Evolutionary conservation across 2,113 vertebrate genomes (phyloP).

Genomic region (Perognathus longimembris): DNA sequence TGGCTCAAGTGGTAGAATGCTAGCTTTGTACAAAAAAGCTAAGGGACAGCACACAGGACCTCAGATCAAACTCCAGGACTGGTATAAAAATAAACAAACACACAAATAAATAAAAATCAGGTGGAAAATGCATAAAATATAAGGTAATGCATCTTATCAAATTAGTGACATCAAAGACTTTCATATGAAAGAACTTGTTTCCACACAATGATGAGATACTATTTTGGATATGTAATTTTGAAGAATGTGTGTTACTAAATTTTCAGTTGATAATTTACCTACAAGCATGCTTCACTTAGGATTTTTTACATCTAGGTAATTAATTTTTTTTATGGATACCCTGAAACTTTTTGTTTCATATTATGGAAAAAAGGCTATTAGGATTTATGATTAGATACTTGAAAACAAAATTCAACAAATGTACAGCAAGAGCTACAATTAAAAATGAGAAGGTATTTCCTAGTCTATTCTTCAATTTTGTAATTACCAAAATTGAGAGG

Average conservation of each 20-base stretch:
- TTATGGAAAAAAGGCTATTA: neutral
- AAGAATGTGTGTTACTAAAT: neutral
- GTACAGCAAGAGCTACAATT: neutral
- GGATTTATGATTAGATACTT: neutral
- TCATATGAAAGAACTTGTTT: neutral
- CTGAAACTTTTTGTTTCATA: neutral
- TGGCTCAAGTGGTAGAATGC: no score
- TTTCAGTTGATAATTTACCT: neutral
- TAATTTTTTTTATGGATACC: neutral
- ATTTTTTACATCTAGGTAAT: neutral
- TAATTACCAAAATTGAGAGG: neutral
- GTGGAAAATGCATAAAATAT: no score
- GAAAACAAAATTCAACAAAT: conserved; percentile 14
- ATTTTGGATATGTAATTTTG: neutral
- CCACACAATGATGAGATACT: neutral
- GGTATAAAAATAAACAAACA: no score
- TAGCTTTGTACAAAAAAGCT: no score
- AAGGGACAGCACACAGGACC: no score
- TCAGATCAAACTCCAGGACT: no score
- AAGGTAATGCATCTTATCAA: no score
- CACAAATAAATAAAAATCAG: no score
- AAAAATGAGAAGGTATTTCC: neutral
- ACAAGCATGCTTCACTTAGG: neutral
- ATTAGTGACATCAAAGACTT: neutral
- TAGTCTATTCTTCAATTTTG: neutral